Conservation (phyloP, 2,113 vertebrate species). For the Psittacula cyanocephala region DNA sequence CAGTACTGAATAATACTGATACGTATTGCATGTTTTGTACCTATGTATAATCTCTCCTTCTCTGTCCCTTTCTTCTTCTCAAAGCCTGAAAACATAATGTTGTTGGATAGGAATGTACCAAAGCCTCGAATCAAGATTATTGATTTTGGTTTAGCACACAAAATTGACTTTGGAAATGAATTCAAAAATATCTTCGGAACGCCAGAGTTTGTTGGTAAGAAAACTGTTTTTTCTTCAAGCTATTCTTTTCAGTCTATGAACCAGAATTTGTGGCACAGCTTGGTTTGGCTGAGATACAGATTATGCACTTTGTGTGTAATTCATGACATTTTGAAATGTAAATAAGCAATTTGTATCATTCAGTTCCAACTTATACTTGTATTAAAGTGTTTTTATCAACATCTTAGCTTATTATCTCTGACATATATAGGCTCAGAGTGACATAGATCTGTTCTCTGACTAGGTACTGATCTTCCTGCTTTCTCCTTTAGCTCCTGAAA, state of each 20-base stretch:
- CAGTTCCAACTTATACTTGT: background rate
- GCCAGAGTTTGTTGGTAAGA: slow-evolving; percentile 96
- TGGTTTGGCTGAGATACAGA: background rate
- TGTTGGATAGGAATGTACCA: slow-evolving; percentile 89
- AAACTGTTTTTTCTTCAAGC: background rate
- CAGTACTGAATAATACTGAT: no score
- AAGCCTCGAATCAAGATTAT: slow-evolving; percentile 98
- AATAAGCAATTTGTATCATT: background rate
- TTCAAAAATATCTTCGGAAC: slow-evolving; percentile 99
- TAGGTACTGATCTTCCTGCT: slow-evolving; percentile 26
- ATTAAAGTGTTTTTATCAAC: background rate
- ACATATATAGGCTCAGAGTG: background rate
- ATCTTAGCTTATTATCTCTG: background rate
- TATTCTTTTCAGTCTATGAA: background rate
- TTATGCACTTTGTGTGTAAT: background rate
- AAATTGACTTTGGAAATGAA: slow-evolving; percentile 97
- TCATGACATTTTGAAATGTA: background rate
- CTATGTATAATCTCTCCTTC: background rate
- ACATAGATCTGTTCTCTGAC: background rate
- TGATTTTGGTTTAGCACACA: slow-evolving; percentile 96
- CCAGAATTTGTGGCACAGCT: background rate
- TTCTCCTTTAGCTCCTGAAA: slow-evolving; percentile 90
- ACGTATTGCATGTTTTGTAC: background rate
- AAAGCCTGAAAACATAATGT: slow-evolving; percentile 98
- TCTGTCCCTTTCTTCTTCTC: slow-evolving; percentile 12